These are phyloP conservation scores for Peromyscus polionotus DNA, from an alignment of 2,113 vertebrate species.

Conservation along the genomic window DNA sequence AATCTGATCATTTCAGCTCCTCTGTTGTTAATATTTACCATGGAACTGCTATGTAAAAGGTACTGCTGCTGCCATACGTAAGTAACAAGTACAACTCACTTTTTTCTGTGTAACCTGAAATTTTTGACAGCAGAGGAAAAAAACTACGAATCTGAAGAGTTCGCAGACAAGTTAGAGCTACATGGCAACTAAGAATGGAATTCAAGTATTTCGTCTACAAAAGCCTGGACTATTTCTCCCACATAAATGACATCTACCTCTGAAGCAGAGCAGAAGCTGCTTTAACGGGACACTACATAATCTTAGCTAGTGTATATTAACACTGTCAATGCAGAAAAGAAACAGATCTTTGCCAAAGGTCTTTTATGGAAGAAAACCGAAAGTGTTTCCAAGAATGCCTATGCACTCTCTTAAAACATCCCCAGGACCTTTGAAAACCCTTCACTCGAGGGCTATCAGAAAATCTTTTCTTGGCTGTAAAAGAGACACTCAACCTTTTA, in stretches of 20 bases:
- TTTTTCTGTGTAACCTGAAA: not conserved
- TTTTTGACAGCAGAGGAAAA: not conserved
- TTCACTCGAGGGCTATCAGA: not conserved
- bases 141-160: conserved; percentile 14
- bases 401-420: conserved; percentile 7
- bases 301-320: conserved; percentile 43
- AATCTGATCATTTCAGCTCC: conserved; percentile 32
- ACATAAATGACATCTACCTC: conserved; percentile 30
- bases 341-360: conserved; percentile 48
- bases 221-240: conserved; percentile 26
- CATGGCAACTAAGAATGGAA: not conserved
- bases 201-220: conserved; percentile 12
- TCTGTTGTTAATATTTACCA: conserved; percentile 6
- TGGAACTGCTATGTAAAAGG: not conserved
- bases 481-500: conserved; percentile 2
- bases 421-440: not conserved
- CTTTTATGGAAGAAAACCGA: conserved; percentile 39
- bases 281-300: conserved; percentile 25
- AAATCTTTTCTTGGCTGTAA: not conserved
- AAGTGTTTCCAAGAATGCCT: not conserved
- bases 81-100: not conserved
- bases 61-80: not conserved
- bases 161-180: not conserved
- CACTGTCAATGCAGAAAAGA: conserved; percentile 41
- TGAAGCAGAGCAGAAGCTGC: conserved; percentile 15